Percentiles rank a stretch among this genome's conserved stretches.
phyloP scores from a whole-genome alignment of 2,797 vertebrate species.

The Helostoma temminkii region DNA sequence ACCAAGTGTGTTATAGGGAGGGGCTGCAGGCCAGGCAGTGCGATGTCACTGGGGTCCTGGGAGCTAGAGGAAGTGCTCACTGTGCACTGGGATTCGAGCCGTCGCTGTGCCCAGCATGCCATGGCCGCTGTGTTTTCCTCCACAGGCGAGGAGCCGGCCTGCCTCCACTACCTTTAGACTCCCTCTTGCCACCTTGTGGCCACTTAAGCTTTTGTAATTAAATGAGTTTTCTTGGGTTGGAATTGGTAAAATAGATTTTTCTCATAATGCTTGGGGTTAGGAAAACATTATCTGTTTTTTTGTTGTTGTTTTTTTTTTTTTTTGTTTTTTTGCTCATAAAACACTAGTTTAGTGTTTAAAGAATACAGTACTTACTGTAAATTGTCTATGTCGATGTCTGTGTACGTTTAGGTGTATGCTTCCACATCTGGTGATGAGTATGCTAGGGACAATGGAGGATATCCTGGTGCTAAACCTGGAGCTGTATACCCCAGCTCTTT shows the following conservation, averaged over 20 bases:
- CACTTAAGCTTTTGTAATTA: constrained; percentile 41
- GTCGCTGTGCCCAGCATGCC: constrained; percentile 85
- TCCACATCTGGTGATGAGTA: constrained; percentile 96
- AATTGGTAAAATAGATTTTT: constrained; percentile 8
- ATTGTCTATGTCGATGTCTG: constrained; percentile 14
- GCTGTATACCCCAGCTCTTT: constrained; percentile 93
- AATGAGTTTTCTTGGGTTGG: constrained; percentile 9
- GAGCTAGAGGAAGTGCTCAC: constrained; percentile 85
- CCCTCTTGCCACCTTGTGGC: constrained; percentile 82
- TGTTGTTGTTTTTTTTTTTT: too few species aligned
- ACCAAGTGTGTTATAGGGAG: constrained; percentile 72
- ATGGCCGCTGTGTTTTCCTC: constrained; percentile 77
- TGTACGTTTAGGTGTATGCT: constrained; percentile 91
- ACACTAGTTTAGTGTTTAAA: too few species aligned
- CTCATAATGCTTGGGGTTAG: not conserved
- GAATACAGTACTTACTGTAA: not conserved
- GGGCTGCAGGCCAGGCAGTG: constrained; percentile 72
- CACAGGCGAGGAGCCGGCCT: constrained; percentile 65
- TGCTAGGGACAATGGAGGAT: constrained; percentile 89
- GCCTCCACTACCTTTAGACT: constrained; percentile 65
- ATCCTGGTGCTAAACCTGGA: constrained; percentile 89
- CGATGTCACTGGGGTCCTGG: constrained; percentile 83
- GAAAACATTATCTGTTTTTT: not conserved
- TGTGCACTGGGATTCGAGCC: constrained; percentile 84
- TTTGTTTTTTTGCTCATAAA: too few species aligned